A percentile compares a stretch with the other conserved stretches of the same genome.
Conservation (phyloP, 2,797 vertebrate species). For the Cynodonichthys magdalenae region DNA sequence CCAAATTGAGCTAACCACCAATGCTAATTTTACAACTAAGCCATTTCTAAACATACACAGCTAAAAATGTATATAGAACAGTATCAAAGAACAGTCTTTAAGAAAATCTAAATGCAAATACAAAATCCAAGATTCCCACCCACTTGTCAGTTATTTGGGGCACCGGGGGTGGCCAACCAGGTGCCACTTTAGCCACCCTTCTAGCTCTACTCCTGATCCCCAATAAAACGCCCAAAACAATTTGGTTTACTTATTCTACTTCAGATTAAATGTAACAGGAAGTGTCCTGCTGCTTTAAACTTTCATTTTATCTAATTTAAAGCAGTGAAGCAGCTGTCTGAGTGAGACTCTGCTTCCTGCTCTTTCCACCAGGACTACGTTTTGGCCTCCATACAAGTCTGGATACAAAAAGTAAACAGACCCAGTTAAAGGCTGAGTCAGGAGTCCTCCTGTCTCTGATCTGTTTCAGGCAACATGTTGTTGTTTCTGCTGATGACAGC, state of each 20-base stretch:
- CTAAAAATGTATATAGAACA: no score
- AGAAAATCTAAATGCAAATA: no score
- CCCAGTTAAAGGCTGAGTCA: slow-evolving; percentile 22
- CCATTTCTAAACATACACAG: no score
- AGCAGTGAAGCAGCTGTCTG: slow-evolving; percentile 31
- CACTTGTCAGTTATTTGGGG: no score
- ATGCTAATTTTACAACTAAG: no score
- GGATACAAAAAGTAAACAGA: slow-evolving; percentile 51
- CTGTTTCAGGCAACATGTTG: slow-evolving; percentile 45
- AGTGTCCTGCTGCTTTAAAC: slow-evolving; percentile 56
- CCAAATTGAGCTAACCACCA: no score
- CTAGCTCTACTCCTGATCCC: slow-evolving; percentile 6
- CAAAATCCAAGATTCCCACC: no score
- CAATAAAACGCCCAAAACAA: slow-evolving; percentile 60
- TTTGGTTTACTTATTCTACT: slow-evolving; percentile 73
- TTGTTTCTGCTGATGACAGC: slow-evolving; percentile 60
- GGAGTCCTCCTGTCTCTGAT: slow-evolving; percentile 45
- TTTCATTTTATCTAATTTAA: slow-evolving; percentile 62
- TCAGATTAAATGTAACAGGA: slow-evolving; percentile 68
- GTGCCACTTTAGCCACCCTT: slow-evolving; percentile 29
- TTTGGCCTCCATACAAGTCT: slow-evolving; percentile 35
- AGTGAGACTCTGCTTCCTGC: slow-evolving; percentile 1
- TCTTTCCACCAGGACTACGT: slow-evolving; percentile 13
- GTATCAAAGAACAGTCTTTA: no score
- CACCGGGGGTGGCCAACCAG: slow-evolving; percentile 40